Percentiles rank a stretch among this genome's conserved stretches.
phyloP scores from a whole-genome alignment of 2,113 vertebrate genomes.

The Tragelaphus buxtoni region DNA sequence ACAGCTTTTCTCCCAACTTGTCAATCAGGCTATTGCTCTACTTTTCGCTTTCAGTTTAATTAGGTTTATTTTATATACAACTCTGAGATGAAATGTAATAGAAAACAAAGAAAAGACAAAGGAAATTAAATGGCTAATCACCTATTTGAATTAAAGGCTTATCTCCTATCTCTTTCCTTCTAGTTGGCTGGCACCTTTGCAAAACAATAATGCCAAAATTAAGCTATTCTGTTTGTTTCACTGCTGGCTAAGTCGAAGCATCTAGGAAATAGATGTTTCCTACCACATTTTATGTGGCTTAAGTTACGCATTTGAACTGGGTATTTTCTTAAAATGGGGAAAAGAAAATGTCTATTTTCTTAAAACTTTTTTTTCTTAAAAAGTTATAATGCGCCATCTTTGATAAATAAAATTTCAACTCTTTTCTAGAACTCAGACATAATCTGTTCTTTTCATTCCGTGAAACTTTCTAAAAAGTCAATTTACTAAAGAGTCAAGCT shows the following conservation, averaged over 20 bases:
- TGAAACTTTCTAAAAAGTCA: background rate
- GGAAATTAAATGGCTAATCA: constrained; percentile 27
- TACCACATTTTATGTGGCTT: background rate
- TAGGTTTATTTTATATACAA: constrained; percentile 24
- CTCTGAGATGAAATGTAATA: background rate
- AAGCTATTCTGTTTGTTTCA: background rate
- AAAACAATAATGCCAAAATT: background rate
- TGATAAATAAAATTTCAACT: background rate
- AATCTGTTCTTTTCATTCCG: background rate
- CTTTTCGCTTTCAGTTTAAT: background rate
- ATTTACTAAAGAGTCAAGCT: background rate
- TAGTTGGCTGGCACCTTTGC: background rate
- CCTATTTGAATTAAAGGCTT: constrained; percentile 6
- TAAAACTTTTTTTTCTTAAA: background rate
- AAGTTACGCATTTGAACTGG: background rate
- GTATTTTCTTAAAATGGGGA: background rate
- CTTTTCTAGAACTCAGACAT: background rate
- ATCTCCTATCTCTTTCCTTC: background rate
- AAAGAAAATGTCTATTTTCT: background rate
- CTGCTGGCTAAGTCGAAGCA: background rate
- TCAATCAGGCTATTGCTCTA: background rate
- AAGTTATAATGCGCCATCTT: background rate
- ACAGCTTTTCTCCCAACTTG: background rate
- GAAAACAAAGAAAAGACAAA: constrained; percentile 39
- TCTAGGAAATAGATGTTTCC: background rate